phyloP scores from a whole-genome alignment of 2,113 vertebrate genomes.

The Lycocorax pyrrhopterus region DNA sequence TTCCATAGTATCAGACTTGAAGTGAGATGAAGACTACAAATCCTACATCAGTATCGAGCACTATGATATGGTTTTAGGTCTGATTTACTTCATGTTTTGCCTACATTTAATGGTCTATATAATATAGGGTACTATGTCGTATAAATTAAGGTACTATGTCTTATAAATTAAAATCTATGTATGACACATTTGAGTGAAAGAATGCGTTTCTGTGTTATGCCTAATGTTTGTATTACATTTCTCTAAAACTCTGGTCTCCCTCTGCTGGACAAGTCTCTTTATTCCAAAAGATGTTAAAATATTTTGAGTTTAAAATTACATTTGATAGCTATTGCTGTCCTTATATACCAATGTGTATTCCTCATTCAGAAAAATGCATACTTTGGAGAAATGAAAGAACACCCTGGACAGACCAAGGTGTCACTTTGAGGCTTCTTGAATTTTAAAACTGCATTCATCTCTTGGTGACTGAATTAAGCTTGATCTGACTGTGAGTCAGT shows the following conservation, averaged over 20 bases:
- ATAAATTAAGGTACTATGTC: background rate
- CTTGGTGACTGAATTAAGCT: background rate
- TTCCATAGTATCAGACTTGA: background rate
- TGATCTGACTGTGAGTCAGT: background rate
- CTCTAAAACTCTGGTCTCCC: background rate
- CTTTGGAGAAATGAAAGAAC: background rate
- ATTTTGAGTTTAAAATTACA: background rate
- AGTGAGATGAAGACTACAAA: background rate
- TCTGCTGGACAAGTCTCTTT: conserved; percentile 15
- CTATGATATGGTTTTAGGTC: background rate
- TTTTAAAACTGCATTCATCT: background rate
- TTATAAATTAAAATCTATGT: background rate
- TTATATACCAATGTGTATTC: background rate
- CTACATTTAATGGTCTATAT: background rate
- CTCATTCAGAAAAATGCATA: background rate
- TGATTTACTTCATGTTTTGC: background rate
- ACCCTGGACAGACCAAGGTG: background rate
- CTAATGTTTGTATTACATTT: background rate
- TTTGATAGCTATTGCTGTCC: background rate
- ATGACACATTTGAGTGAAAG: background rate
- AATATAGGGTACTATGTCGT: background rate
- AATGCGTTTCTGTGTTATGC: background rate
- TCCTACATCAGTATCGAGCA: background rate
- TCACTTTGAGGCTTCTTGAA: background rate
- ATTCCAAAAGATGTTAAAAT: background rate